Percentiles rank a stretch among this genome's conserved stretches.
Conservation (phyloP, 2,888 invertebrate species). For the Bhutanitis thaidina region DNA sequence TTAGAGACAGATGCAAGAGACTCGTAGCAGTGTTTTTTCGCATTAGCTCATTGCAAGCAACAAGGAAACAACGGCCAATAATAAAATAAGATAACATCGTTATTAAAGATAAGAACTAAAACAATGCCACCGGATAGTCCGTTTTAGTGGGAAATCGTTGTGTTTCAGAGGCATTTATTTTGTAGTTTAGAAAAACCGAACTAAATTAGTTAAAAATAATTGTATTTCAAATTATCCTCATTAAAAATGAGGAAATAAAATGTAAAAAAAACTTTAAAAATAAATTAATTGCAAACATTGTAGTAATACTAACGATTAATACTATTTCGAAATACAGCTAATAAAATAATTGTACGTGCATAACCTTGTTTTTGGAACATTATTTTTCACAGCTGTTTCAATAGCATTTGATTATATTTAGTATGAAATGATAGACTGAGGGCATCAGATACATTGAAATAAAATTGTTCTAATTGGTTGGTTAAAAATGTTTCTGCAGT, state of each 20-base stretch:
- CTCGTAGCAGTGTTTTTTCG: not conserved
- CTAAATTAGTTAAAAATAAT: too few relatives aligned
- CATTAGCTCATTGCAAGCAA: constrained; percentile 1
- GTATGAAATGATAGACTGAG: not conserved
- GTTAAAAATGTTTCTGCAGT: too few relatives aligned
- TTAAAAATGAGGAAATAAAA: too few relatives aligned
- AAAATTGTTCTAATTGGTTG: too few relatives aligned
- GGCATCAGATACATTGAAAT: not conserved
- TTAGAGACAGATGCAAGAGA: too few relatives aligned
- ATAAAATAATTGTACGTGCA: constrained; percentile 6
- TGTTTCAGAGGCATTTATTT: not conserved
- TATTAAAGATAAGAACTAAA: constrained; percentile 6
- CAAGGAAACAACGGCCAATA: constrained; percentile 9
- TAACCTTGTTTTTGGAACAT: constrained; percentile 22
- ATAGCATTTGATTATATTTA: constrained; percentile 9
- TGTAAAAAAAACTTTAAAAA: too few relatives aligned
- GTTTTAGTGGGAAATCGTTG: not conserved
- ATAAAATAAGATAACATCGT: constrained; percentile 13
- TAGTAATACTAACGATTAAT: not conserved
- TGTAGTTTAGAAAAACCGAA: too few relatives aligned
- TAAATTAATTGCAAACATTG: not conserved
- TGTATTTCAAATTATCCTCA: too few relatives aligned
- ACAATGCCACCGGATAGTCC: constrained; percentile 1
- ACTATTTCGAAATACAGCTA: constrained; percentile 1
- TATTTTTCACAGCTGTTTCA: constrained; percentile 20